phyloP scores from a whole-genome alignment of 2,888 invertebrate genomes.

The Ormia ochracea region DNA sequence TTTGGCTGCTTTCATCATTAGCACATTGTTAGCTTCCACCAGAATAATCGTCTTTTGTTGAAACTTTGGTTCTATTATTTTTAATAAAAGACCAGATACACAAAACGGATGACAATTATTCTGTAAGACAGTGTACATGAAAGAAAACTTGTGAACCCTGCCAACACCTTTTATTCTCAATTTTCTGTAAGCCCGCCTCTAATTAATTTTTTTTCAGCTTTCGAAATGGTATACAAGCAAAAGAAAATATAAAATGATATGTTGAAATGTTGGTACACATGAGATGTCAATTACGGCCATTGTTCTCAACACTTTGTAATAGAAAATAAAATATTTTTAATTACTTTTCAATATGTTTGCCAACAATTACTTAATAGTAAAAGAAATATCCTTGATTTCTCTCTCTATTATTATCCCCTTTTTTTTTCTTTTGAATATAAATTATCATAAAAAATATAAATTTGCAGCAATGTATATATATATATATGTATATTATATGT shows the following conservation, averaged over 20 bases:
- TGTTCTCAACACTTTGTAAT: not conserved
- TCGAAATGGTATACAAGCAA: not conserved
- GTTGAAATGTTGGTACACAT: not conserved
- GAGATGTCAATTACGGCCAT: not conserved
- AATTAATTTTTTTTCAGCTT: not conserved
- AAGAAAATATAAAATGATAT: not conserved
- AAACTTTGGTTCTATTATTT: too few relatives aligned
- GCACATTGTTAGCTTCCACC: too few relatives aligned
- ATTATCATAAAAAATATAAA: not conserved
- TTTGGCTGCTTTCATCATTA: too few relatives aligned
- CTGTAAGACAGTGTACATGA: not conserved
- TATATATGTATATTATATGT: too few relatives aligned
- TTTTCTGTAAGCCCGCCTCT: not conserved
- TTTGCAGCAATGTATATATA: too few relatives aligned
- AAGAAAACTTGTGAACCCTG: not conserved
- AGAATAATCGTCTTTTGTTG: too few relatives aligned
- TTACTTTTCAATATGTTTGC: slow-evolving; percentile 45
- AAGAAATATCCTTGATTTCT: slow-evolving; percentile 22
- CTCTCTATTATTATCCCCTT: too few relatives aligned
- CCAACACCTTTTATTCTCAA: not conserved
- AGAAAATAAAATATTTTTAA: slow-evolving; percentile 11
- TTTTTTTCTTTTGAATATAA: not conserved
- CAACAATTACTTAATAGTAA: not conserved
- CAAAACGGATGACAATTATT: too few relatives aligned
- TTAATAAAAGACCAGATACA: too few relatives aligned